These are phyloP conservation scores for Eriosoma lanigerum DNA, from an alignment of 1,140 invertebrate species.

Conservation along the genomic window DNA sequence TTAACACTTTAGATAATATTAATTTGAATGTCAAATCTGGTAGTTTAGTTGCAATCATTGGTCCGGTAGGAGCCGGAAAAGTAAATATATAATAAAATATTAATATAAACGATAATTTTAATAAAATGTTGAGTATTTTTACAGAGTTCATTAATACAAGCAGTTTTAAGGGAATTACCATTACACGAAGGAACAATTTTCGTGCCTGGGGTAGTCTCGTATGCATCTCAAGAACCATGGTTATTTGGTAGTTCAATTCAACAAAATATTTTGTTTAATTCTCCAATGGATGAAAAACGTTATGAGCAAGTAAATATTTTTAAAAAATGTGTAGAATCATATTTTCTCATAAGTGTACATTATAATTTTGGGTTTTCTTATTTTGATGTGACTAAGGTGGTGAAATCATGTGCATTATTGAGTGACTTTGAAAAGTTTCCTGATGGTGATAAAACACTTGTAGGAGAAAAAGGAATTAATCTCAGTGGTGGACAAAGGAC, in stretches of 20 bases:
- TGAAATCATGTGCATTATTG: constrained; percentile 69
- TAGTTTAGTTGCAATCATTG: constrained; percentile 74
- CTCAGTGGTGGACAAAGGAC: constrained; percentile 89
- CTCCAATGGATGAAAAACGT: constrained; percentile 69
- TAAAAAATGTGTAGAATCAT: neutral
- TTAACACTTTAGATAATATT: constrained; percentile 67
- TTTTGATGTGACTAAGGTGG: neutral
- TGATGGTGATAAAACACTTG: constrained; percentile 80
- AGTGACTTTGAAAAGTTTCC: constrained; percentile 74
- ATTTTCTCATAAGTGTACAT: too few species aligned
- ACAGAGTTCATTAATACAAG: constrained; percentile 71
- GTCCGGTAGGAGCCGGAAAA: constrained; percentile 81
- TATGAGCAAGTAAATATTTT: constrained; percentile 71
- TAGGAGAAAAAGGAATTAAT: constrained; percentile 79
- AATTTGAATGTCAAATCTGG: constrained; percentile 67
- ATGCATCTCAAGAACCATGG: constrained; percentile 91
- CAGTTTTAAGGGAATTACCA: constrained; percentile 78
- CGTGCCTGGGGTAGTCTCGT: constrained; percentile 77
- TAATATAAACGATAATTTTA: neutral
- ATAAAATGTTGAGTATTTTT: neutral
- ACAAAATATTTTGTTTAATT: constrained; percentile 89
- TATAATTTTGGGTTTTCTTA: neutral
- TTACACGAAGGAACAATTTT: constrained; percentile 67
- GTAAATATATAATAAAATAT: constrained; percentile 59
- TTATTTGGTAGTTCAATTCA: constrained; percentile 74